These are phyloP conservation scores for Argynnis bischoffii DNA, from an alignment of 2,888 invertebrate genomes.

Conservation along the genomic window DNA sequence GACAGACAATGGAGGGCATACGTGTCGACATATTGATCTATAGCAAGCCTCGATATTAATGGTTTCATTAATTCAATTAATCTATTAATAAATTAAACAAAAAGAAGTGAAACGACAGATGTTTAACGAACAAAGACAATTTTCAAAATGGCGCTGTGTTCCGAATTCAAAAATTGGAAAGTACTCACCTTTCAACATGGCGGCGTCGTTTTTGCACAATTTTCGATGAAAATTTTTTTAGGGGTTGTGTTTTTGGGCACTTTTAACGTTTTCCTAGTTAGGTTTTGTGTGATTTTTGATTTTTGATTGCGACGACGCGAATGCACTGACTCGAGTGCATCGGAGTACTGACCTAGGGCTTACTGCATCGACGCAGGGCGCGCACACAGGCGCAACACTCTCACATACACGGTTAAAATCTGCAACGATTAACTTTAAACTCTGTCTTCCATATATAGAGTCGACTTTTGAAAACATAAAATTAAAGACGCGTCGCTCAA, in stretches of 20 bases:
- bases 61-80: slow-evolving; percentile 25
- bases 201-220: slow-evolving; percentile 42
- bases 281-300: slow-evolving; percentile 45
- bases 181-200: slow-evolving; percentile 65
- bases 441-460: slow-evolving; percentile 17
- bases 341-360: slow-evolving; percentile 58
- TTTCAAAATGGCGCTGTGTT: slow-evolving; percentile 46
- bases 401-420: slow-evolving; percentile 24
- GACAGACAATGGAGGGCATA: slow-evolving; percentile 10
- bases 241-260: slow-evolving; percentile 38
- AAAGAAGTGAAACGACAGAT: slow-evolving; percentile 31
- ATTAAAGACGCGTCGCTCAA: slow-evolving; percentile 38
- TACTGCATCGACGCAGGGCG: slow-evolving; percentile 53
- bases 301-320: slow-evolving; percentile 41
- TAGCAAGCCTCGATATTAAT: slow-evolving; percentile 6
- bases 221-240: slow-evolving; percentile 31
- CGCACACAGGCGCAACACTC: slow-evolving; percentile 45
- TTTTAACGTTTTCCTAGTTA: slow-evolving; percentile 21
- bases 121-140: slow-evolving; percentile 43
- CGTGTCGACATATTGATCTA: slow-evolving; percentile 13
- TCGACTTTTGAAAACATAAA: slow-evolving; percentile 6
- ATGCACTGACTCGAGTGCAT: slow-evolving; percentile 53
- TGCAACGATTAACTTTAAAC: slow-evolving; percentile 21
- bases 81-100: slow-evolving; percentile 1
- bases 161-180: slow-evolving; percentile 56